Base-by-base conservation (phyloP, 2,797 vertebrate species). In the Pitangus sulphuratus region DNA sequence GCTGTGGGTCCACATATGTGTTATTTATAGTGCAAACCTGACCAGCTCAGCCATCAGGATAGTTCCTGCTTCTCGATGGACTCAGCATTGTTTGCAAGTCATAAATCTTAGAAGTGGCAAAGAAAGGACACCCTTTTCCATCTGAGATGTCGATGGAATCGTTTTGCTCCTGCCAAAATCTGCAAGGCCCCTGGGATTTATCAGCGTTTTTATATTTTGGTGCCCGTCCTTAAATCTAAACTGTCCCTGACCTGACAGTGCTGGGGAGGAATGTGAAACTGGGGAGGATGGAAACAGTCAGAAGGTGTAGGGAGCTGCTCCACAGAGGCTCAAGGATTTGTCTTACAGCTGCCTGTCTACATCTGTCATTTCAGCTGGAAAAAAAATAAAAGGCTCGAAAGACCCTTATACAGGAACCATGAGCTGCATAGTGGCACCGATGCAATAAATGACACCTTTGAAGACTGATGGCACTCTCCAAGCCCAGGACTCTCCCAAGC, bases 21-120 rank as follows among this genome's bases (percentile, higher is more conserved):
- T 74, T 95, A 94, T 95, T 97, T 94, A 92, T 94, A 91, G 79
- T 13, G 42, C 54, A 60, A 79, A 69, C 50, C 78, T 5, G 2
- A 89, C 57, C 79, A 75, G 87, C n/a, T 64, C 79, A 37, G 53
- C 85, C 82, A 89, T 70, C 58, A 39, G 65, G 61, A 72, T 25
- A 48, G 71, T 81, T 94, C 56, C 92, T 87, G 84, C 77, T 76
- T 74, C 87, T 87, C 69, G 76, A 88, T 45, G 87, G 82, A 15
- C 81, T 90, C 87, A 37, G 82, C 72, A 84, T 88, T 81, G 82
- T 84, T 95, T 78, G 75, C 6, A 8, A 83, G 48, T 5, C 61
- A 57, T 90, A 24, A 75, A 81, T 91, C 69, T 78, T 19, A 6
- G 21, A 31, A 68, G 35, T 4, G 87, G 78, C 90, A 89, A 66